These are phyloP conservation scores for Athrips mouffetella DNA, from an alignment of 2,888 invertebrate genomes.

Conservation along the genomic window DNA sequence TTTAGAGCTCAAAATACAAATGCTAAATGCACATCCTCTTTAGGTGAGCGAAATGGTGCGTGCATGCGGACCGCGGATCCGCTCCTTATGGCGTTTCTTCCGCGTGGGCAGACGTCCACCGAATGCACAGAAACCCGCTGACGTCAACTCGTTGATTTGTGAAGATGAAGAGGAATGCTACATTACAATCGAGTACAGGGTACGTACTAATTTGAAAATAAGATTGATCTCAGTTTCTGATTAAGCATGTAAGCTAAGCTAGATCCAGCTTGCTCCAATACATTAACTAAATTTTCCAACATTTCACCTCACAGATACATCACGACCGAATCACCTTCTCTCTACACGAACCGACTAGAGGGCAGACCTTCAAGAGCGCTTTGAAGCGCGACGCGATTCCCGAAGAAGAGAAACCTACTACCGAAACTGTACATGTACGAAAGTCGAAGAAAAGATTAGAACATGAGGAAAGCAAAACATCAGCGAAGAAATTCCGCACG, in stretches of 20 bases:
- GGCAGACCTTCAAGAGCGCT: slow-evolving; percentile 68
- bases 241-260: background rate
- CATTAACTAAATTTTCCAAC: background rate
- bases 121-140: slow-evolving; percentile 60
- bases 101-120: slow-evolving; percentile 55
- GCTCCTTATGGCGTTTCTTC: slow-evolving; percentile 65
- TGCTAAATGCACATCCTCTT: no score
- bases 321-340: slow-evolving; percentile 70
- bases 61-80: slow-evolving; percentile 62
- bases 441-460: slow-evolving; percentile 39
- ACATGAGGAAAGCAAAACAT: slow-evolving; percentile 23
- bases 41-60: slow-evolving; percentile 60
- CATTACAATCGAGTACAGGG: slow-evolving; percentile 66
- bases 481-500: slow-evolving; percentile 41
- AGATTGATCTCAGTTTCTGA: background rate
- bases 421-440: slow-evolving; percentile 32
- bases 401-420: slow-evolving; percentile 38
- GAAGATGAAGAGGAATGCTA: slow-evolving; percentile 71
- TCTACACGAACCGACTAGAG: slow-evolving; percentile 63
- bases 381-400: slow-evolving; percentile 49
- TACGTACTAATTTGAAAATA: slow-evolving; percentile 29
- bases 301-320: slow-evolving; percentile 49
- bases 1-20: no score
- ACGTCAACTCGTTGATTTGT: slow-evolving; percentile 67
- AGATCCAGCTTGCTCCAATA: background rate